These are phyloP conservation scores for Drosophila athabasca DNA, from an alignment of 1,140 invertebrate species.

Conservation along the genomic window DNA sequence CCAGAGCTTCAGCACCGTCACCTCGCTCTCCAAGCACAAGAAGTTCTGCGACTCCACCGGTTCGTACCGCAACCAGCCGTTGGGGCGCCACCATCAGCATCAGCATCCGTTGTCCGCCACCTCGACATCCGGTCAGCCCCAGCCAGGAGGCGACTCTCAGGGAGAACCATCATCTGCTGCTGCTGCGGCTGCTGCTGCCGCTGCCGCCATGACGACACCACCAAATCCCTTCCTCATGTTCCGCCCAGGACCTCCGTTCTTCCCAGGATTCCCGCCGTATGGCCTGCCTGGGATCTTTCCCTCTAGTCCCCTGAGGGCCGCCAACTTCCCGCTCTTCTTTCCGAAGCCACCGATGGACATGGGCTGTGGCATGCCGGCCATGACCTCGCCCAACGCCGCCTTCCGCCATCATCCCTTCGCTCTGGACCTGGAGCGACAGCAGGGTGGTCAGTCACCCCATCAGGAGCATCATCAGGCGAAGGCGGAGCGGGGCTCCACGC, in stretches of 20 bases:
- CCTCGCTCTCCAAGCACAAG: slow-evolving; percentile 93
- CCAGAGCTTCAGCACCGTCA: slow-evolving; percentile 94
- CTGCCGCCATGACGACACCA: slow-evolving; percentile 84
- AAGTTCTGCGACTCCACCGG: slow-evolving; percentile 91
- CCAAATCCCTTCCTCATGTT: slow-evolving; percentile 89
- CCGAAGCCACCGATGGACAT: slow-evolving; percentile 76
- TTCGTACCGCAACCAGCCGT: slow-evolving; percentile 26
- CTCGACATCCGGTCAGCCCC: slow-evolving; percentile 9
- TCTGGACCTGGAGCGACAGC: slow-evolving; percentile 34
- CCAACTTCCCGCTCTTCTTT: slow-evolving; percentile 86
- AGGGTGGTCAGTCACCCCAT: neutral
- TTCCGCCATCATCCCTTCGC: slow-evolving; percentile 29
- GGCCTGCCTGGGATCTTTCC: slow-evolving; percentile 79
- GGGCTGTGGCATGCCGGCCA: slow-evolving; percentile 39
- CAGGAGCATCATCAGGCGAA: slow-evolving; percentile 4
- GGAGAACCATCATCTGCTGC: slow-evolving; percentile 21
- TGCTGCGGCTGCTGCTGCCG: slow-evolving; percentile 20
- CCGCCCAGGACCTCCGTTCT: slow-evolving; percentile 84
- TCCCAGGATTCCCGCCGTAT: slow-evolving; percentile 84
- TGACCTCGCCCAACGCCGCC: slow-evolving; percentile 46
- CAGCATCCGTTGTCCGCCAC: slow-evolving; percentile 10
- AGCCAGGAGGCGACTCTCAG: slow-evolving; percentile 16
- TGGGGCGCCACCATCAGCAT: slow-evolving; percentile 14
- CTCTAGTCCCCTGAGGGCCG: slow-evolving; percentile 73
- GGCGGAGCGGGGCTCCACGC: neutral